Evolutionary conservation across 1,140 invertebrate species (phyloP).

Genomic region (Caerostris darwini): DNA sequence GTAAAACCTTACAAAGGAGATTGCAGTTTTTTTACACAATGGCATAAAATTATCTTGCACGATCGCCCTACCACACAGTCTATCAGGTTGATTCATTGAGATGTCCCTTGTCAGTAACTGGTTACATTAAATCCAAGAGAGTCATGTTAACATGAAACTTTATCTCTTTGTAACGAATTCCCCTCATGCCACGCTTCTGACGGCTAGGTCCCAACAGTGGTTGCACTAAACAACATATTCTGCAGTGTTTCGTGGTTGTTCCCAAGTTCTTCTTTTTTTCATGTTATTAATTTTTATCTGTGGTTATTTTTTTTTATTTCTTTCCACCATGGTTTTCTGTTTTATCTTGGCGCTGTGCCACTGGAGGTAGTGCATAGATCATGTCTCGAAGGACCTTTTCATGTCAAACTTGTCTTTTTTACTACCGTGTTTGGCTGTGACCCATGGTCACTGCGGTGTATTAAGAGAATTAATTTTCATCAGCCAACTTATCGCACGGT

Average conservation of each 20-base stretch:
- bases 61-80: background rate
- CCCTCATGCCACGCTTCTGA: background rate
- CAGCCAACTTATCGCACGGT: conserved; percentile 48
- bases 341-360: conserved; percentile 66
- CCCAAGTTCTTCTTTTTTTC: background rate
- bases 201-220: background rate
- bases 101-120: conserved; percentile 38
- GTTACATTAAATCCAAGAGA: conserved; percentile 41
- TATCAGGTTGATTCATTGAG: conserved; percentile 14
- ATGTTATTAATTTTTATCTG: conserved; percentile 34
- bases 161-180: conserved; percentile 56
- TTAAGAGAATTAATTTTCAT: conserved; percentile 70
- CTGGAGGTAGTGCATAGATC: conserved; percentile 66
- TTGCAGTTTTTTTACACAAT: background rate
- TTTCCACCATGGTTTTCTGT: background rate
- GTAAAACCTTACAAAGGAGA: background rate
- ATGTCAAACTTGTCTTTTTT: conserved; percentile 54
- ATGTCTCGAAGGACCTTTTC: conserved; percentile 65
- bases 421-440: conserved; percentile 55
- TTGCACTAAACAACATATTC: background rate
- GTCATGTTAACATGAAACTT: conserved; percentile 60
- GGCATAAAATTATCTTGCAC: background rate
- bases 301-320: background rate
- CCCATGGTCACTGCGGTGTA: conserved; percentile 19
- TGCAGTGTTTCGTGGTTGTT: conserved; percentile 4